Conservation (phyloP, 2,113 vertebrate species). For the Prinia subflava region DNA sequence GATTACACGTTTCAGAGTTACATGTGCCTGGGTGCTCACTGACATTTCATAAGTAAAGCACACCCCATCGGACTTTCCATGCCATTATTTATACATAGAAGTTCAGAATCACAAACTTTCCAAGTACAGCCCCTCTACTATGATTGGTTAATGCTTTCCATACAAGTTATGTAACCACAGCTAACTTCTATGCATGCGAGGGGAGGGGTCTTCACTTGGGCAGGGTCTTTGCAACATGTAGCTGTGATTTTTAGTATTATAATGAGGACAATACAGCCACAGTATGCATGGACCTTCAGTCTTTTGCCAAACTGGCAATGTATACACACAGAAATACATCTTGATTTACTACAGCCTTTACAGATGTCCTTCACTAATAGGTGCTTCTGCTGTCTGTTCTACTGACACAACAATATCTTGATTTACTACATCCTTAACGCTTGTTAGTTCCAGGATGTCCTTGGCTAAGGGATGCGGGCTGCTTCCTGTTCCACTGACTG, state of each 20-base stretch:
- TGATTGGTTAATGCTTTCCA: neutral
- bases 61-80: fast-evolving
- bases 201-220: neutral
- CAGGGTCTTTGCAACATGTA: neutral
- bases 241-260: neutral
- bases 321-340: too few species aligned
- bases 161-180: neutral
- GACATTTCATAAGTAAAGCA: neutral
- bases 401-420: neutral
- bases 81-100: neutral
- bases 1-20: neutral
- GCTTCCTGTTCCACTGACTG: neutral
- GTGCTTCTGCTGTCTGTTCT: neutral
- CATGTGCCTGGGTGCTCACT: neutral
- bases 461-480: neutral
- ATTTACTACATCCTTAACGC: neutral
- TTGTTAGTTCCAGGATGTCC: neutral
- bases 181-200: neutral
- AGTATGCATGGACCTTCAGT: neutral
- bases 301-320: neutral
- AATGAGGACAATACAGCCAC: neutral
- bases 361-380: neutral
- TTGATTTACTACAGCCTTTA: neutral
- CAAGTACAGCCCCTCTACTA: neutral
- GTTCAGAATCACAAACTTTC: neutral